Evolutionary conservation across 2,888 invertebrate species (phyloP).

Genomic region (Cephus pulcher): DNA sequence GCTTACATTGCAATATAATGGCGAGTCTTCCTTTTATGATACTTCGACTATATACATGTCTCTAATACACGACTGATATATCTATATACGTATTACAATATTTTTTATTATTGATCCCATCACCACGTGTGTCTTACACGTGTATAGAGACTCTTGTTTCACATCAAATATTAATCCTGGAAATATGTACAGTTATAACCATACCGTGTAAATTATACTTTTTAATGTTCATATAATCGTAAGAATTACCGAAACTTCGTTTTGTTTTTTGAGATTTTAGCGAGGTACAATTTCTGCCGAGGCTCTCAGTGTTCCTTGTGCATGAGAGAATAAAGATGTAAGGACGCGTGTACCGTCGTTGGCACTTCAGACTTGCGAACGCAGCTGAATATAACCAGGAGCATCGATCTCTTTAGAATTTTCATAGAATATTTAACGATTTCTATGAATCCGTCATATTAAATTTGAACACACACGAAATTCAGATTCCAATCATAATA

Average conservation of each 20-base stretch:
- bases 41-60: neutral
- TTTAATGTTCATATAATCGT: neutral
- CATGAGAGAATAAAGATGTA: neutral
- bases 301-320: neutral
- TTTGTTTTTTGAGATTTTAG: neutral
- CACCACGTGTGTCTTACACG: neutral
- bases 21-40: constrained; percentile 35
- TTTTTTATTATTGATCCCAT: neutral
- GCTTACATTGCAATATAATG: constrained; percentile 43
- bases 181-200: neutral
- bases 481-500: neutral
- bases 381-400: neutral
- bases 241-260: neutral
- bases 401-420: neutral
- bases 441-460: neutral
- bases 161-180: neutral
- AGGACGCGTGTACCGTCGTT: neutral
- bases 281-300: neutral
- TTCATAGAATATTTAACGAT: neutral
- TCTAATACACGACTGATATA: neutral
- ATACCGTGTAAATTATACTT: neutral
- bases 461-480: neutral
- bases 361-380: neutral
- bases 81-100: neutral
- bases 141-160: neutral